Percentiles rank a stretch among this genome's conserved stretches.
Conservation (phyloP, 2,797 vertebrate genomes). For the Cottoperca gobio region DNA sequence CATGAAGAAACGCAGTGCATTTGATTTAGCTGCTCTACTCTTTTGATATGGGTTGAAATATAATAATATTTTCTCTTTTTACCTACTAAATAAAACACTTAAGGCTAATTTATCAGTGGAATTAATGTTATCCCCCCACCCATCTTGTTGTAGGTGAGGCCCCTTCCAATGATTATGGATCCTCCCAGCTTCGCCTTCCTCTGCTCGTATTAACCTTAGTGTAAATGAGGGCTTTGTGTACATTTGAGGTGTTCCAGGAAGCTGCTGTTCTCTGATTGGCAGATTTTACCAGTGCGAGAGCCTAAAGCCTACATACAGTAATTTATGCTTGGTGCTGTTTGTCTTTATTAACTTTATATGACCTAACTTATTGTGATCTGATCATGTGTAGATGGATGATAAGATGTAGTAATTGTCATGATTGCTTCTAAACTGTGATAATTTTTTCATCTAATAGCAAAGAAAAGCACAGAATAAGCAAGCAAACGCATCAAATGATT, state of each 20-base stretch:
- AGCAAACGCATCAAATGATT: constrained; percentile 41
- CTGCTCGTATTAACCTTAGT: not conserved
- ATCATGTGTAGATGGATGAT: constrained; percentile 20
- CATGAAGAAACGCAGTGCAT: constrained; percentile 8
- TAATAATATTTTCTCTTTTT: not conserved
- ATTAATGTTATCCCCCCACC: not conserved
- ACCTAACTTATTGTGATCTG: constrained; percentile 34
- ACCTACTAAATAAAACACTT: not conserved
- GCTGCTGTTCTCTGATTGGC: not conserved
- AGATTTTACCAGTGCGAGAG: not conserved
- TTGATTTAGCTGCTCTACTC: not conserved
- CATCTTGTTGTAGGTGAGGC: not conserved
- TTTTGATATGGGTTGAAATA: not conserved
- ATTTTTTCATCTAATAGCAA: constrained; percentile 48
- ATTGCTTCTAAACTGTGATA: constrained; percentile 48
- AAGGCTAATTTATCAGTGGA: not conserved
- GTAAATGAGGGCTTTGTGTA: not conserved
- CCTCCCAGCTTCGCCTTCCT: not conserved
- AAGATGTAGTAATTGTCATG: constrained; percentile 34
- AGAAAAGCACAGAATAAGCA: constrained; percentile 18
- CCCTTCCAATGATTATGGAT: not conserved
- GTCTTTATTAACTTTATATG: not conserved
- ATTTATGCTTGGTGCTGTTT: not conserved
- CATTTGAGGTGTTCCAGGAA: not conserved
- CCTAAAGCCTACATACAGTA: not conserved